phyloP scores from a whole-genome alignment of 2,113 vertebrate species.

The Electrona antarctica region DNA sequence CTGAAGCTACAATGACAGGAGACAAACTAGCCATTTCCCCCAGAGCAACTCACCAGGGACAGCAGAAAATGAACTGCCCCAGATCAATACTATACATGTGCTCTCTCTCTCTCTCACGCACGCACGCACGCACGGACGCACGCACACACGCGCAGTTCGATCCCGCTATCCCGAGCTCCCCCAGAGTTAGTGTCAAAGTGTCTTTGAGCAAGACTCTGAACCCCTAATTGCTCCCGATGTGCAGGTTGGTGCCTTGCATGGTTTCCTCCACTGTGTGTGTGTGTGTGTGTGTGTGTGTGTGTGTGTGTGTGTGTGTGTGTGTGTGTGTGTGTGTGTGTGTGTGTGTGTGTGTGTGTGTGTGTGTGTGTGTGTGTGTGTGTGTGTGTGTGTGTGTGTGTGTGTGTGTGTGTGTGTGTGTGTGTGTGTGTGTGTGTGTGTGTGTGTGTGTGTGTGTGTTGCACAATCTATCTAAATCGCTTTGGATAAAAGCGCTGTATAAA shows the following conservation, averaged over 20 bases:
- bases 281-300: not conserved
- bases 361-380: not conserved
- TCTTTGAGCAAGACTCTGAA: not conserved
- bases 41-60: conserved; percentile 74
- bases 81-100: conserved; percentile 69
- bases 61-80: conserved; percentile 77
- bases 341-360: conserved; percentile 12
- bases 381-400: not conserved
- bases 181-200: too few relatives aligned
- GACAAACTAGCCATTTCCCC: conserved; percentile 81
- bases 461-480: too few relatives aligned
- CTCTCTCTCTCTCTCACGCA: conserved; percentile 49
- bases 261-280: not conserved
- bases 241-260: too few relatives aligned
- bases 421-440: conserved; percentile 22
- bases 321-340: conserved; percentile 22
- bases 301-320: not conserved
- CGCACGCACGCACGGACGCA: too few relatives aligned
- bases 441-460: conserved; percentile 3
- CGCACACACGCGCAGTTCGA: not conserved
- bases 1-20: conserved; percentile 74
- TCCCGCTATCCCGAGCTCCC: too few relatives aligned
- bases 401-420: not conserved
- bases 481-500: too few relatives aligned
- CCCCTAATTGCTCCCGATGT: too few relatives aligned